Evolutionary conservation across 2,113 vertebrate genomes (phyloP), one percentile per base, ranked within the genome.

Genomic region (Alectura lathami): DNA sequence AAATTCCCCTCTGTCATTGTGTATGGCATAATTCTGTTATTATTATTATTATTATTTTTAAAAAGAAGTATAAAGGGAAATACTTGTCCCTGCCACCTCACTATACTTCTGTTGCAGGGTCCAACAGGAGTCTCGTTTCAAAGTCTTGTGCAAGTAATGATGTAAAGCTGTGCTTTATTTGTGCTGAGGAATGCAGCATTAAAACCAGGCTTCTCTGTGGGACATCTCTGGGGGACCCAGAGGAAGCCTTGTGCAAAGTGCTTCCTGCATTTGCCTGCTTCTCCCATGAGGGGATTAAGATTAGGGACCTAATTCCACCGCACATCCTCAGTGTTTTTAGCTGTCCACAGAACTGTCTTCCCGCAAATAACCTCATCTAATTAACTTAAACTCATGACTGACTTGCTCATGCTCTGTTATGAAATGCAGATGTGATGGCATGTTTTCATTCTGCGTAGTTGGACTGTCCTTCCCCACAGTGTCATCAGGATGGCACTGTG

Each of bases 301-400:
- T 97, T 96, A 97, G 96, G 92, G 91, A 89, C 98, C 98, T 98
- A 97, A 97, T 96, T 96, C 98, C 97, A 95, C 96, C 32, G 96
- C 97, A 96, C 97, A 97, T 97, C 98, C 98, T 98, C 97, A 9
- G 98, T 98, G 93, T 98, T 98, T 97, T 98, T 98, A 97, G 96
- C 97, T 95, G 86, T 89, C 89, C 92, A 95, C 93, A 94, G 94
- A 97, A 27, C 91, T 78, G 96, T 97, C 98, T 98, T 98, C 98
- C 98, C 98, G 98, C 97, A 98, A 98, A 97, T 92, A 86, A 72
- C 84, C 88, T 95, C 94, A 75, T 96, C 81, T 95, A 88, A 97
- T 97, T 97, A 92, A 91, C 91, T 82, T 92, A 75, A 94, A 90
- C 95, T 85, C 74, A 17, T 29, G 90, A 86, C 91, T 77, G 94